Evolutionary conservation across 2,797 vertebrate species (phyloP), one percentile per base, ranked within the genome.

Genomic region (Gymnodraco acuticeps): DNA sequence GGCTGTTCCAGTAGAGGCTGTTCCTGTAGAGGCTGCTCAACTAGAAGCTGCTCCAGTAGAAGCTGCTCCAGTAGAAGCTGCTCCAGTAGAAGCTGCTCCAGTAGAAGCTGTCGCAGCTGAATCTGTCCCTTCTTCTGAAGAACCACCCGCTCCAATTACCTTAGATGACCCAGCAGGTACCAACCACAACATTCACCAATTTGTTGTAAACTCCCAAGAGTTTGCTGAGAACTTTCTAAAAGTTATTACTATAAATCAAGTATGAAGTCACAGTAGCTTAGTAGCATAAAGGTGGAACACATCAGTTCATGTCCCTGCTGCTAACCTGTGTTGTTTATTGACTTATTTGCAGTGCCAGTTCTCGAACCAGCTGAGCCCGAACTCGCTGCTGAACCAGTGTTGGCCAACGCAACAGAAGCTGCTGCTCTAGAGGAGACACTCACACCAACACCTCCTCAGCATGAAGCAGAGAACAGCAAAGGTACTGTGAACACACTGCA

Each of bases 141-240:
- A 77, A 61, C 55, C 54, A 11, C 31, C 71, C 64, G 46, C 50
- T 64, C 9, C 33, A 23, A 10, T 70, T 27, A 38, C 75, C 10
- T 64, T 79, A 66, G 46, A 76, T 0, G 50, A 70, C 19, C 59
- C 75, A 72, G 33, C 71, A 90, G 89, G 90, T 90, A 87, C 43
- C 0, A 11, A 10, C 8, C 27, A 5, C 8, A 12, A 17, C 16
- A 48, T 2, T 20, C 14, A 78, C 17, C 5, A 2, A 27, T 50
- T 17, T 33, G 6, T 19, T 50, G 20, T 46, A 45, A 54, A 33
- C 20, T 50, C 10, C 7, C 0, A 38, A 31, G 42, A 43, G 61
- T 33, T n/a, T 2, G 7, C 61, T 65, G 2, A 64, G 3, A 54
- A 31, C 2, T 54, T 1, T 33, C 13, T 10, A 0, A 19, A 65